Base-by-base conservation (phyloP, 1,140 invertebrate genomes). In the Drosophila lacteicornis region DNA sequence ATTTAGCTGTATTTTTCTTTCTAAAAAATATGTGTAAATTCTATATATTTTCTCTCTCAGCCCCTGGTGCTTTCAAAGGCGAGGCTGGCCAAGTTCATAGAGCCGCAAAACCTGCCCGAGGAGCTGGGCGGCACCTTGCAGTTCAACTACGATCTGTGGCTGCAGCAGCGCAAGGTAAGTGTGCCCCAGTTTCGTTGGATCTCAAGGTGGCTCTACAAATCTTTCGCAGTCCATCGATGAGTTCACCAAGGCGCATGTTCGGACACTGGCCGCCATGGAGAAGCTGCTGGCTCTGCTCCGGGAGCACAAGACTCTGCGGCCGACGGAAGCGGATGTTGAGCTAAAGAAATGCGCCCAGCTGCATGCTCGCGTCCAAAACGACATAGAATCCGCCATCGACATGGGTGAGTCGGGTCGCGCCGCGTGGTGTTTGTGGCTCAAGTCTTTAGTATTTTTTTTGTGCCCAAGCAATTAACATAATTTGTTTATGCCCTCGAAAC, bases 101-200 rank as follows among this genome's bases (percentile, higher is more conserved):
- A 97, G 76, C 91, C 93, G 55, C 93, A 94, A 51, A 96, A 97
- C 92, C 92, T 98, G 88, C 97, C 97, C n/a, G 94, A 95, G 75
- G 97, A 98, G 80, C 93, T 98, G 30, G 96, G 96, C 17, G 97
- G 97, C 42, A 94, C 94, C 45, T 94, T 97, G 83, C 93, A 94
- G 45, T 97, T 97, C 93, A 95, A 97, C 93, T 96, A 97, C 84
- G 93, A 95, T 59, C 94, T 96, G 79, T 98, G 97, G 97, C 95
- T 98, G 79, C 95, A 97, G 75, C 96, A 96, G 86, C 94, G 97
- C 93, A 94, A 96, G 94, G 97, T 97, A 93, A 94, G 94, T 94
- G 94, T 94, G 57, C 19, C 61, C 42, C 56, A 33, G 38, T 47
- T 61, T 36, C 0, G 3, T 43, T 25, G 27, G 15, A 27, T 62